A percentile compares a stretch with the other conserved stretches of the same genome.
phyloP scores from a whole-genome alignment of 1,140 invertebrate species.

The Scaptomyza pallida region DNA sequence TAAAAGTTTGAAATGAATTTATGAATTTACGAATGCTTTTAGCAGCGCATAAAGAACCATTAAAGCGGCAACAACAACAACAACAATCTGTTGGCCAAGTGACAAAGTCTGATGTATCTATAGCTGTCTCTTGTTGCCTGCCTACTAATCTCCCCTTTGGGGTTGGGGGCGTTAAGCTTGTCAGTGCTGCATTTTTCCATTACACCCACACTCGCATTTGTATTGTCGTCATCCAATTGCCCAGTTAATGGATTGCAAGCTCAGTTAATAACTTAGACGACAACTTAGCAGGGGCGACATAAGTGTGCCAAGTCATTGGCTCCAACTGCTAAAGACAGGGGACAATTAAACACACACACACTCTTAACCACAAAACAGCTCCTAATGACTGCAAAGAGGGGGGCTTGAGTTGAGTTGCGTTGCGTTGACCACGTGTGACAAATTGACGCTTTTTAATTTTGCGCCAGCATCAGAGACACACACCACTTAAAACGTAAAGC shows the following conservation, averaged over 20 bases:
- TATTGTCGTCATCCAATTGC: constrained; percentile 58
- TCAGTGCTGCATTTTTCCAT: constrained; percentile 56
- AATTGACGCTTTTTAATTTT: constrained; percentile 82
- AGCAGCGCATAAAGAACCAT: constrained; percentile 26
- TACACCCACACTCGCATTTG: constrained; percentile 64
- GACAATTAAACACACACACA: constrained; percentile 63
- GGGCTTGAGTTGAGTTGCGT: constrained; percentile 9
- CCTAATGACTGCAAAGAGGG: constrained; percentile 50
- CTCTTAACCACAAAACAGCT: constrained; percentile 63
- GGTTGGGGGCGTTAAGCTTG: neutral
- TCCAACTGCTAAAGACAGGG: neutral
- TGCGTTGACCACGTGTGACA: constrained; percentile 73
- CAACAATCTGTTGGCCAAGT: constrained; percentile 23
- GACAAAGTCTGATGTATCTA: constrained; percentile 62
- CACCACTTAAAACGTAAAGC: constrained; percentile 58
- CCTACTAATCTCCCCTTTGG: neutral
- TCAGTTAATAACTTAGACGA: constrained; percentile 67
- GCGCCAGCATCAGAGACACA: constrained; percentile 45
- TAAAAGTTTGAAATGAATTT: constrained; percentile 2
- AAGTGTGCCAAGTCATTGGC: constrained; percentile 60
- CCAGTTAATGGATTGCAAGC: constrained; percentile 72
- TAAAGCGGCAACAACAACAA: constrained; percentile 12
- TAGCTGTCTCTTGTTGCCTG: constrained; percentile 13
- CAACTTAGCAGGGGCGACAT: constrained; percentile 38
- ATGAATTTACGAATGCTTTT: constrained; percentile 20